A percentile compares a stretch with the other conserved stretches of the same genome.
Conservation (phyloP, 2,888 invertebrate genomes). For the Tyria jacobaeae region DNA sequence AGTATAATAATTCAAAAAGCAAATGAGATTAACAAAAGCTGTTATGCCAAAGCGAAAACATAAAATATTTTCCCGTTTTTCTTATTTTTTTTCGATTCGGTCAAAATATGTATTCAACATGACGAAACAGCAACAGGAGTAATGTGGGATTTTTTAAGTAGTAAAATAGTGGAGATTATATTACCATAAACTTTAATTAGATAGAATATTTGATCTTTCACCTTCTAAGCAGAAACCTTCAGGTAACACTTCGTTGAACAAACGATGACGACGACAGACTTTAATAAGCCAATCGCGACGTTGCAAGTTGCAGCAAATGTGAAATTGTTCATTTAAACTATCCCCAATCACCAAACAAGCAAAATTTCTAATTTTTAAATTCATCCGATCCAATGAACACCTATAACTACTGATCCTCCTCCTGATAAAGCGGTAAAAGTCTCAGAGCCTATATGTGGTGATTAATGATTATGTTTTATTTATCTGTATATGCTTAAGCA, state of each 20-base stretch:
- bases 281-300: too few relatives aligned
- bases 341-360: neutral
- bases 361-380: neutral
- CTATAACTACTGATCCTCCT: neutral
- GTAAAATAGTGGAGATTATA: neutral
- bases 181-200: neutral
- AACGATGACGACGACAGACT: neutral
- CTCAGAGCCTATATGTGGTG: too few relatives aligned
- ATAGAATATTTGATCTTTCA: too few relatives aligned
- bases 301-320: too few relatives aligned
- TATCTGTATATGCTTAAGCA: too few relatives aligned
- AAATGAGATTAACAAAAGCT: slow-evolving; percentile 16
- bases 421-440: too few relatives aligned
- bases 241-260: neutral
- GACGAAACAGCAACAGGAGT: neutral
- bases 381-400: neutral
- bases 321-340: too few relatives aligned
- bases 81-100: too few relatives aligned
- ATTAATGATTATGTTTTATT: neutral
- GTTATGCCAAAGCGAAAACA: neutral
- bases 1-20: slow-evolving; percentile 19
- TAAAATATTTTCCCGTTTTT: too few relatives aligned
- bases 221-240: too few relatives aligned
- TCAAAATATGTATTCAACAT: neutral
- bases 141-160: neutral